Base-by-base conservation (phyloP, 2,888 invertebrate genomes). In the Drosophila ochracea region DNA sequence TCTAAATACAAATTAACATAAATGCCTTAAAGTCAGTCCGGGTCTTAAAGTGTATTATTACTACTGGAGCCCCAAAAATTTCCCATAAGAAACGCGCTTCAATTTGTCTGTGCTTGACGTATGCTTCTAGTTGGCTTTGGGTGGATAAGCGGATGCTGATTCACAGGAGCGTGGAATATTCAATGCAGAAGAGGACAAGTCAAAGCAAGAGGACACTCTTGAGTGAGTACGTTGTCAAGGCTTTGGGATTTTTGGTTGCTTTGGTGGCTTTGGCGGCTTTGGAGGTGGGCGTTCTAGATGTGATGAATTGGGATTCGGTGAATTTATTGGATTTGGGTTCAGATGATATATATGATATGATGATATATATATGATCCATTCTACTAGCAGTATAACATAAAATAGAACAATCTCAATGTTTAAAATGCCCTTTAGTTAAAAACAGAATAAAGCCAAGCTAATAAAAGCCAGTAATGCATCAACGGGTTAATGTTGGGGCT, bases 401-500 rank as follows among this genome's bases (percentile, higher is more conserved):
- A 50, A n/a, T 5, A 52, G 13, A 21, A 35, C 19, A 41, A 54
- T 33, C 35, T 54, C 30, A 21, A 37, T 37, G 37, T 60, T 52
- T 53, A 64, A 72, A 65, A 69, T 43, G 54, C 28, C 28, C 28
- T 63, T 53, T 11, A 39, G 25, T 39, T 39, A 61, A 64, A 39
- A 66, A 55, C 41, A 70, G 60, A 80, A 66, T 66, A 67, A 71
- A 79, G 31, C 54, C 47, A 67, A 77, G 59, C 59, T 67, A 66
- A 69, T 68, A 71, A 70, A 83, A 71, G 49, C 66, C 75, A 70
- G 47, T 66, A 63, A 66, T 57, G 73, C 64, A 73, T 53, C 63
- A 68, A 61, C 64, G 74, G 76, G 71, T 80, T 73, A 65, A 78
- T 55, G 66, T 39, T 65, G 35, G 67, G 57, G 43, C 55, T 60